Conservation (phyloP, 30 jellyfish, hydroid and myxozoan species). For the Mastigias papua region DNA sequence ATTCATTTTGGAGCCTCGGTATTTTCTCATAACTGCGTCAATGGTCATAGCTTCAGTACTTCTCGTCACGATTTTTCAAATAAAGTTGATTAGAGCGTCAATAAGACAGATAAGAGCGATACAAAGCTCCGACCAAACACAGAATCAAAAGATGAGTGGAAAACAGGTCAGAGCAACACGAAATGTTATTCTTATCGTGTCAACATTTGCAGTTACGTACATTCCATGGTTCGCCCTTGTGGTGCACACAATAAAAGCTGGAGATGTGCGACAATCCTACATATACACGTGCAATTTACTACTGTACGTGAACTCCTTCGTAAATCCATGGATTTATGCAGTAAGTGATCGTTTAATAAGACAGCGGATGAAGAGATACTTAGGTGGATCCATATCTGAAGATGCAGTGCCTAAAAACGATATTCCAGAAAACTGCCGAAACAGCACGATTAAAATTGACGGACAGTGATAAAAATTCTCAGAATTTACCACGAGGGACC, state of each 20-base stretch:
- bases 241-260: background rate
- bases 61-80: constrained; percentile 1
- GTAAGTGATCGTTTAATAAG: constrained; percentile 5
- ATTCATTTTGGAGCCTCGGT: background rate
- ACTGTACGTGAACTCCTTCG: constrained; percentile 8
- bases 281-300: background rate
- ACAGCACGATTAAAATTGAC: no score
- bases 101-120: background rate
- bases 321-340: constrained; percentile 36
- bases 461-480: no score
- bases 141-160: background rate
- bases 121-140: background rate
- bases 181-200: background rate
- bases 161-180: background rate
- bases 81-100: background rate
- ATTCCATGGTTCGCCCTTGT: constrained; percentile 24
- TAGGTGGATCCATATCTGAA: no score
- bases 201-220: constrained; percentile 12
- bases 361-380: background rate
- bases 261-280: background rate
- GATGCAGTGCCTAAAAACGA: no score
- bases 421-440: no score
- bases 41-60: constrained; percentile 1
- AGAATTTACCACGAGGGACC: no score
- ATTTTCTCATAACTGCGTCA: background rate